Evolutionary conservation across 2,797 vertebrate species (phyloP), one percentile per base, ranked within the genome.

Genomic region (Sylvia borin): DNA sequence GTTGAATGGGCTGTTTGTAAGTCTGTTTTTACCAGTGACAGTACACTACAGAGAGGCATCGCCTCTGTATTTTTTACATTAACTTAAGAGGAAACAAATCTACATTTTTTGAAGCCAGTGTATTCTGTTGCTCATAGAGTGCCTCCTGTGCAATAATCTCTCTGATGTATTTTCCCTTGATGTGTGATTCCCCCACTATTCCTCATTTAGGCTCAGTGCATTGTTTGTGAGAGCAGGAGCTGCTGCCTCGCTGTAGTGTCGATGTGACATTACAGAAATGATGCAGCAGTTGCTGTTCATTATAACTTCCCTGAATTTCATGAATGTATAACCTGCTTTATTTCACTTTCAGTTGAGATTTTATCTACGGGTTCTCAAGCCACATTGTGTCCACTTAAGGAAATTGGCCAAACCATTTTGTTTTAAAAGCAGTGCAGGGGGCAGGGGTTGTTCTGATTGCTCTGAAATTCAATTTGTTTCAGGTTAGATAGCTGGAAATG

Each of bases 61-160:
- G 79, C 88, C 86, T 97, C 94, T 91, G 27, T 72, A 36, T 81
- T 93, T 96, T 93, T 94, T 79, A 78, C 90, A 86, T 96, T 93
- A 92, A 92, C 88, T 93, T 85, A 93, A 97, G 29, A 72, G 86
- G 68, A 97, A 97, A 88, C 65, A 95, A 96, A 96, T 64, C 47
- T 51, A 72, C 83, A 87, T 42, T 76, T 86, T 97, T 87, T 72
- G 16, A 98, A 95, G 92, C 93, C 96, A 96, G 68, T 94, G 75
- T 94, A 62, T 96, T 96, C 89, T 96, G 94, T 97, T 97, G 96
- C 88, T 94, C 85, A 96, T 96, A 83, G 72, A 96, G 97, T 96
- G 97, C 97, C 97, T 97, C 96, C 92, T 84, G 97, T 97, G 97
- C 97, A 97, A 88, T 97, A 96, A 94, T 89, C 70, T 93, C 78